Base-by-base conservation (phyloP, 2,797 vertebrate species). In the Malacoraja senta region DNA sequence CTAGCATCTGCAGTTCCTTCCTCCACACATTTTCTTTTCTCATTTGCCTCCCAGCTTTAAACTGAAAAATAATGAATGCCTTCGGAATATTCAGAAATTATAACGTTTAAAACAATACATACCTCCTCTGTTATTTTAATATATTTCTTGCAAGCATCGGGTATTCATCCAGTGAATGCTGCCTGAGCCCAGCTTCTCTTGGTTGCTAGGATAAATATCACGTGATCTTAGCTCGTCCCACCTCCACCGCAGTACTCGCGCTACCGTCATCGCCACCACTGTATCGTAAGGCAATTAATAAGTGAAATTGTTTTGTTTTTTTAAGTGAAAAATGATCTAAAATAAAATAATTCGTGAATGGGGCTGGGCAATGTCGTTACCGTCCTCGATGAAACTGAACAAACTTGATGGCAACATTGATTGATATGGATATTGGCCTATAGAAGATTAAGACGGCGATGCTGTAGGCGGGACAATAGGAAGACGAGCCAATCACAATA, bases 181-280 rank as follows among this genome's bases (percentile, higher is more conserved):
- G n/a, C 10, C 71, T 58, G 71, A 10, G 90, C 10, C 26, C 12
- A 15, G 90, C 90, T 92, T 92, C 90, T 2, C 68, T n/a, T 71
- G 35, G 90, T 92, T 92, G 90, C 90, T 92, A 92, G 65, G 90
- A 72, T 44, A 92, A 74, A 44, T 26, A 58, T 76, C 68, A 92
- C 90, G 13, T 76, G 90, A 53, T 35, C 2, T 19, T 3, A n/a
- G 44, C 65, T 35, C 77, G 77, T 29, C 32, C 77, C 77, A 10
- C n/a, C 63, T 10, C 15, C 63, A 8, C 63, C 65, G 61, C 71
- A 74, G 71, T 21, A 38, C 2, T 35, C 19, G 9, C 65, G 21
- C 9, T 21, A 13, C 10, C 10, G 72, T 13, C 90, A 74, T 26
- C 68, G 53, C 29, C 65, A 24, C 32, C 0, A 9, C 10, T 9